Evolutionary conservation across 2,888 invertebrate genomes (phyloP), one percentile per base, ranked within the genome.

Genomic region (Eilema griseolum): DNA sequence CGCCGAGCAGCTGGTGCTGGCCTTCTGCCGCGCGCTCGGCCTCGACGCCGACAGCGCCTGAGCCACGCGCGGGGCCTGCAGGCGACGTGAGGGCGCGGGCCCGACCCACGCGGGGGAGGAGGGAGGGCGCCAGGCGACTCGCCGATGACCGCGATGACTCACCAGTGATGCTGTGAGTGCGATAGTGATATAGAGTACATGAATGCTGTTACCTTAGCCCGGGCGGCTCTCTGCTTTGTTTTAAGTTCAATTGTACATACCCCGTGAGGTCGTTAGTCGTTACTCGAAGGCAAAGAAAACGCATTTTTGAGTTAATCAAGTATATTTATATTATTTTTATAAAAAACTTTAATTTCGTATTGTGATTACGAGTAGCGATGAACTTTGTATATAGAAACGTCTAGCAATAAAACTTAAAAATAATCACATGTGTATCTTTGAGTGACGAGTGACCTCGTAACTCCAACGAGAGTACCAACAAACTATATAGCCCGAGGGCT

Each of bases 1-100:
- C 67, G 88, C 80, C 61, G 86, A 84, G 77, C 87, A 84, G 83
- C 83, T 37, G 33, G 83, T 71, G 89, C 85, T 31, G 89, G 82
- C 75, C 70, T 88, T 89, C 84, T 37, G 33, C 33, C 33, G 33
- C 33, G 33, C 33, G 33, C 33, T 37, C 12, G 33, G 33, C 33
- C 33, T 37, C 12, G 33, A 37, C 33, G 86, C 83, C 70, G 84
- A 37, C 77, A 60, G 88, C 88, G 81, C 85, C 12, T 37, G 33
- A 37, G 84, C 78, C 61, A 78, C 87, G 81, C 85, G 90, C 78
- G 82, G 78, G 16, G 79, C 71, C 4, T n/a, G n/a, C n/a, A n/a
- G n/a, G n/a, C n/a, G n/a, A n/a, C n/a, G n/a, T n/a, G 85, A 72
- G 5, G 28, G 28, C 74, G 80, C 72, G 68, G 67, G 61, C n/a